Base-by-base conservation (phyloP, 2,797 vertebrate species). In the Pempheris klunzingeri region DNA sequence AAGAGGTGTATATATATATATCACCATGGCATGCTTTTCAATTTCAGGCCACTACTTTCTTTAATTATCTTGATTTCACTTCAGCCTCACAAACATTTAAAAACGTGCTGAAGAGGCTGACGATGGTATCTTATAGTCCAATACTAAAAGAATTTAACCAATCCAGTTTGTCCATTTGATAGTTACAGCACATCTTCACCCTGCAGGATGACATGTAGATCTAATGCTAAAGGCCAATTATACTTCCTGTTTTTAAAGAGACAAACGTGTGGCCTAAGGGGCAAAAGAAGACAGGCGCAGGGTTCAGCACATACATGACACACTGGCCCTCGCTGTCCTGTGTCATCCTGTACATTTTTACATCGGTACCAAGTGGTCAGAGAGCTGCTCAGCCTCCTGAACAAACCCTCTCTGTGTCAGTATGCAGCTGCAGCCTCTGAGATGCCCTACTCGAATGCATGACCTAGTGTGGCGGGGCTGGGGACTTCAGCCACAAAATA, bases 351-450 rank as follows among this genome's bases (percentile, higher is more conserved):
- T 80, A 59, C 61, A 38, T 84, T 85, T 94, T 85, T 74, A 86
- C 92, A 93, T 93, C 89, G 89, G 88, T 84, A 88, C 94, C 92
- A 95, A 77, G 88, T 94, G 93, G 89, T 92, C 91, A 80, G 87
- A 88, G 50, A 85, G 81, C 88, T 93, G 92, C 88, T 44, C 83
- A 30, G 63, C 76, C 65, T 81, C 82, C 83, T 69, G 81, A 95
- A 96, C 94, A 95, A 96, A 95, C 93, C 92, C 86, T 88, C 91
- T 91, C 93, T 94, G 94, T 96, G 94, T 92, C 75, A 89, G 82
- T 78, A 89, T 92, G 91, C 93, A 95, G 93, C 94, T 95, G 94
- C 89, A 92, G 89, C 90, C 88, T 65, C 94, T 91, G 84, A 91
- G 93, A 91, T 94, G 95, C 92, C 90, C 90, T 78, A 84, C 82